Conservation (phyloP, 1,140 invertebrate genomes). For the Drosophila asahinai region DNA sequence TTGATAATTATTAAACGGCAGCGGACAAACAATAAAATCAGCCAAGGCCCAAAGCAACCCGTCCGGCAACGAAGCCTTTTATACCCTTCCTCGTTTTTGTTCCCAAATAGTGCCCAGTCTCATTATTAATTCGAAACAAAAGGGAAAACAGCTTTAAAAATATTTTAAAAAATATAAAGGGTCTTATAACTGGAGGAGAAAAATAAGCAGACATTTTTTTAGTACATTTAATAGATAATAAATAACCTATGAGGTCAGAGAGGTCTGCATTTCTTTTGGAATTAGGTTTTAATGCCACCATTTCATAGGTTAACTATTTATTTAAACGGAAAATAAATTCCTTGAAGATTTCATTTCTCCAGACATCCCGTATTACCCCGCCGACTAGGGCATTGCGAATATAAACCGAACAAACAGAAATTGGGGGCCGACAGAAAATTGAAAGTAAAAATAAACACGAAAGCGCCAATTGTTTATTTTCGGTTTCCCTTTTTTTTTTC, state of each 20-base stretch:
- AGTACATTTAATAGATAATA: too few species aligned
- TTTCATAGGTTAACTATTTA: too few species aligned
- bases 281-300: too few species aligned
- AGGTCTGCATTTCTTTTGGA: too few species aligned
- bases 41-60: not conserved
- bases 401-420: constrained; percentile 39
- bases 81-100: not conserved
- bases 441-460: constrained; percentile 68
- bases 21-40: constrained; percentile 25
- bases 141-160: too few species aligned
- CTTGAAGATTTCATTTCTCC: not conserved
- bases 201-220: too few species aligned
- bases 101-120: not conserved
- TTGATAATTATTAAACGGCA: constrained; percentile 65
- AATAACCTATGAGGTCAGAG: too few species aligned
- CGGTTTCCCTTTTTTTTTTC: not conserved
- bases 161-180: not conserved
- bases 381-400: not conserved
- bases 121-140: too few species aligned
- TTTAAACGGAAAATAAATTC: too few species aligned
- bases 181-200: too few species aligned
- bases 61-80: not conserved
- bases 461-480: constrained; percentile 55
- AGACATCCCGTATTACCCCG: not conserved
- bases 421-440: constrained; percentile 30